These are phyloP conservation scores for Drosophila affinis DNA, from an alignment of 2,888 invertebrate genomes.

Conservation along the genomic window DNA sequence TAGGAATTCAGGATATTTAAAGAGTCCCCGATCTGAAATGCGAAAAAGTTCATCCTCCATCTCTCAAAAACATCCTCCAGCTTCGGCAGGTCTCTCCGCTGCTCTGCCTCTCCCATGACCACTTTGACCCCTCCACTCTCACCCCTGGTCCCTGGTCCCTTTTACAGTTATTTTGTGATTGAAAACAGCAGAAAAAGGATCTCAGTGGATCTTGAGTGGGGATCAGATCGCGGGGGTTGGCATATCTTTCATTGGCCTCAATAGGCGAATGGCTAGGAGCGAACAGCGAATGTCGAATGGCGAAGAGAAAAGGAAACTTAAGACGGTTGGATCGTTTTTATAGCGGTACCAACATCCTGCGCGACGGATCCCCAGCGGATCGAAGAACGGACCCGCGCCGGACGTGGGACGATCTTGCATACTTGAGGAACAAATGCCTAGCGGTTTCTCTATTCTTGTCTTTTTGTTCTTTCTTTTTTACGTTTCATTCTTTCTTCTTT, in stretches of 20 bases:
- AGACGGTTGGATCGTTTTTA: constrained; percentile 73
- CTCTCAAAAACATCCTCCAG: neutral
- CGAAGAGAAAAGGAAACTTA: constrained; percentile 70
- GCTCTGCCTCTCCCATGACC: constrained; percentile 26
- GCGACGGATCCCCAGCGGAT: constrained; percentile 19
- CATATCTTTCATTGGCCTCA: constrained; percentile 22
- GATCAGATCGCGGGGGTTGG: neutral
- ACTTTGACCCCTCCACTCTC: constrained; percentile 6
- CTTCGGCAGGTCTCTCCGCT: neutral
- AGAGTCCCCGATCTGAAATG: no score
- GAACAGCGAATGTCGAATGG: constrained; percentile 42
- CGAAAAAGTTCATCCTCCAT: neutral
- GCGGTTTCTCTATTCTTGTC: constrained; percentile 63
- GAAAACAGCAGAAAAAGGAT: constrained; percentile 15
- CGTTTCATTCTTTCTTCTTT: constrained; percentile 2
- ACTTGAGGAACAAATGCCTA: constrained; percentile 73
- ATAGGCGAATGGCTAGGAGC: constrained; percentile 47
- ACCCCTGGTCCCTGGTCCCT: neutral
- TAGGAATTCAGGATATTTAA: no score
- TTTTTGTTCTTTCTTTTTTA: constrained; percentile 4
- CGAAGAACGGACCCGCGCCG: constrained; percentile 64
- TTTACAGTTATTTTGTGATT: constrained; percentile 29
- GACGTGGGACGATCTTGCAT: constrained; percentile 61
- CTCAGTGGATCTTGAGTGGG: constrained; percentile 25
- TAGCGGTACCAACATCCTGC: constrained; percentile 81